phyloP scores from a whole-genome alignment of 2,888 invertebrate genomes.

The Litoditis marina region DNA sequence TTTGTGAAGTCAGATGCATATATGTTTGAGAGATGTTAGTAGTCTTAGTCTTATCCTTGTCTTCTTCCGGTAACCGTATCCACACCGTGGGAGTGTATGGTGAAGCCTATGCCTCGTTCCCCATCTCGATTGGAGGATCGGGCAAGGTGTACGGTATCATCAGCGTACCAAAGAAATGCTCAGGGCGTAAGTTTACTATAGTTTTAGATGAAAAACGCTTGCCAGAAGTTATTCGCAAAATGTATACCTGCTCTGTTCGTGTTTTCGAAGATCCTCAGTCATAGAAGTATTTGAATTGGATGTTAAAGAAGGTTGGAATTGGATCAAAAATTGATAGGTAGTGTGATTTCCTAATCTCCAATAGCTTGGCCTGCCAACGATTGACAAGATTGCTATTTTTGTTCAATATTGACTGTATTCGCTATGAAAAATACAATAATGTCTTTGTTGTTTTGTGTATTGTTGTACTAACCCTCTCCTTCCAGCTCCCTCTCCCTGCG shows the following conservation, averaged over 20 bases:
- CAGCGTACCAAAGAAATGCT: conserved; percentile 48
- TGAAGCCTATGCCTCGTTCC: conserved; percentile 51
- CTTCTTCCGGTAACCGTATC: conserved; percentile 56
- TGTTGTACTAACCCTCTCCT: too few relatives aligned
- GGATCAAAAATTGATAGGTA: neutral
- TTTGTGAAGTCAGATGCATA: too few relatives aligned
- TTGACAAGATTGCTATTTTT: too few relatives aligned
- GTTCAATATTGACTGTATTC: too few relatives aligned
- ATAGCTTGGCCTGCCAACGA: neutral
- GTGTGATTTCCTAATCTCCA: too few relatives aligned
- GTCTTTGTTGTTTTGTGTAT: too few relatives aligned
- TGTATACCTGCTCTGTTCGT: neutral
- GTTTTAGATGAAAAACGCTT: neutral
- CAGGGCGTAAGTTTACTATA: conserved; percentile 33
- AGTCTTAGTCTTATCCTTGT: too few relatives aligned
- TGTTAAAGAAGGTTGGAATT: too few relatives aligned
- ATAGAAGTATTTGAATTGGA: neutral
- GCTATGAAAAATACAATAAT: too few relatives aligned
- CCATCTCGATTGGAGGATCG: conserved; percentile 74
- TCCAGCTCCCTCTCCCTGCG: conserved; percentile 48
- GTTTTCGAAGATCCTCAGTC: neutral
- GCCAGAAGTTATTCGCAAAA: neutral
- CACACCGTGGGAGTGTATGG: conserved; percentile 59
- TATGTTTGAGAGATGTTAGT: too few relatives aligned
- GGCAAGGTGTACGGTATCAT: conserved; percentile 82